Base-by-base conservation (phyloP, 2,113 vertebrate species). In the Cariama cristata region DNA sequence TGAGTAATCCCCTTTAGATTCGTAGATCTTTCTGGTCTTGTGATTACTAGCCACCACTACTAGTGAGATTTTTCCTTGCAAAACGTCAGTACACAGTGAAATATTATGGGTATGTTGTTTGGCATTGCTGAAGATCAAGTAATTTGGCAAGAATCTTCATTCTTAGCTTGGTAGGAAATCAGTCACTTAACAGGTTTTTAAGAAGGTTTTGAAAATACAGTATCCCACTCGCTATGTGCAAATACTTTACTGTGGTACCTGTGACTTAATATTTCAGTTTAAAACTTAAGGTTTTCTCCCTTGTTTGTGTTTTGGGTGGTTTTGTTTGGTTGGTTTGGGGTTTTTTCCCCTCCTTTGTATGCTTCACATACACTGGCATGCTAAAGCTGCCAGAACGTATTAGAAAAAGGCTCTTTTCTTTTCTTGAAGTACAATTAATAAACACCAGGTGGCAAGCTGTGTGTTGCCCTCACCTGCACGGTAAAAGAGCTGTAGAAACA, bases 371-470 rank as follows among this genome's bases (percentile, higher is more conserved):
- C 17, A 3, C 5, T 47, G 58, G 7, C 14, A 16, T 64, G 60
- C 45, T 91, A 60, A 72, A 75, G n/a, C 18, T 59, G 23, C 28
- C 44, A 44, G 73, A 75, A 40, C 8, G 8, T 17, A 4, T 18
- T 38, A 63, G 79, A 19, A 47, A 52, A 63, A 44, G 40, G 28
- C 27, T 47, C 28, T n/a, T 80, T 47, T 12, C 21, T 33, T 59
- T 63, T 55, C 60, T 38, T 82, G 85, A 86, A 68, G 30, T 86
- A 15, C 83, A 76, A 35, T 72, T 3, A 79, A 18, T 40, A 62
- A 83, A 93, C 82, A 32, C 86, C 95, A 90, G 86, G 93, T 92
- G 86, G 93, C 95, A 96, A 93, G 85, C 86, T 92, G 17, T 64
- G 62, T 23, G 2, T 53, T 95, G 79, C 53, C 53, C 49, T 88